These are phyloP conservation scores for Dreissena rostriformis DNA, from an alignment of 1,140 invertebrate species.

Conservation along the genomic window DNA sequence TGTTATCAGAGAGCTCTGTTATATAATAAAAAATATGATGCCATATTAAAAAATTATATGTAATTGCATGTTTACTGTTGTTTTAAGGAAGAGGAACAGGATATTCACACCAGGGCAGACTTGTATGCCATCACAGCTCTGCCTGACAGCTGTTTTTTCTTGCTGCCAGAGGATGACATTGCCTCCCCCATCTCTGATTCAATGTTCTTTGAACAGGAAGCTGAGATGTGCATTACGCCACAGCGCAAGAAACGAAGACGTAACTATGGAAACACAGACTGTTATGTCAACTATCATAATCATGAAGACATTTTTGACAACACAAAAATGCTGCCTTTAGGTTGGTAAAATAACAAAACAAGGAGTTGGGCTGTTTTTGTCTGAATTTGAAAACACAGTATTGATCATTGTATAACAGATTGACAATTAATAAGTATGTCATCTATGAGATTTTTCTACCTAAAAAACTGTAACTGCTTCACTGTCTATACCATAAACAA, in stretches of 20 bases:
- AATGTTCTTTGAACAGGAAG: not conserved
- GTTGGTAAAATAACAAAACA: slow-evolving; percentile 35
- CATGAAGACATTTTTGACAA: slow-evolving; percentile 63
- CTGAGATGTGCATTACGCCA: not conserved
- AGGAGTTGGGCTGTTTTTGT: not conserved
- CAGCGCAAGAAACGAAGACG: slow-evolving; percentile 63
- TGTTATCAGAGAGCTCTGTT: too few relatives aligned
- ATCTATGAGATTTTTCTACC: too few relatives aligned
- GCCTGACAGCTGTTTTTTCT: slow-evolving; percentile 65
- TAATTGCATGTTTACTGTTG: too few relatives aligned
- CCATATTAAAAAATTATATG: too few relatives aligned
- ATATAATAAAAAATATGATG: too few relatives aligned
- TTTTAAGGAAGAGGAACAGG: slow-evolving; percentile 70
- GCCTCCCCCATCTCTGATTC: not conserved
- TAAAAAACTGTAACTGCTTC: too few relatives aligned
- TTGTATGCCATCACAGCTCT: slow-evolving; percentile 62
- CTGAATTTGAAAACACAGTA: too few relatives aligned
- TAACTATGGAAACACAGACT: slow-evolving; percentile 63
- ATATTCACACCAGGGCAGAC: slow-evolving; percentile 72
- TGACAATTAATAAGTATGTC: too few relatives aligned
- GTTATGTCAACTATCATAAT: slow-evolving; percentile 62
- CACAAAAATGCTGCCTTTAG: slow-evolving; percentile 64
- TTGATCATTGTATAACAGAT: too few relatives aligned
- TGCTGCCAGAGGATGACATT: slow-evolving; percentile 53
- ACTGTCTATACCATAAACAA: too few relatives aligned